Percentiles rank a stretch among this genome's conserved stretches.
Conservation (phyloP, 2,888 invertebrate species). For the Sesia apiformis region DNA sequence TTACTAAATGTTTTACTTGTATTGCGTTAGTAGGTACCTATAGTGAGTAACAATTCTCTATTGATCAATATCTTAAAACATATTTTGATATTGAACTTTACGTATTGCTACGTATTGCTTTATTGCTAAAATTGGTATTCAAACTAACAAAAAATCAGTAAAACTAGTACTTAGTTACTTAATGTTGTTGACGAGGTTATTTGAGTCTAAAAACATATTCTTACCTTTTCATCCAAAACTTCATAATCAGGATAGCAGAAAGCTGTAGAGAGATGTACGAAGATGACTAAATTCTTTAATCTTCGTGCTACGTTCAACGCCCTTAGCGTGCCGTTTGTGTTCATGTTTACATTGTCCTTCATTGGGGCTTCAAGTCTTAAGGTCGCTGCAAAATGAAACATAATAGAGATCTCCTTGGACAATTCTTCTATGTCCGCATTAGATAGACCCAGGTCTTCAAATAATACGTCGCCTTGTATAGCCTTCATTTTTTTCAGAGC, state of each 20-base stretch:
- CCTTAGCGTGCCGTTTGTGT: constrained; percentile 89
- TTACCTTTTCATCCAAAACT: constrained; percentile 53
- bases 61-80: no score
- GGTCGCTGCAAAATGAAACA: constrained; percentile 95
- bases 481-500: constrained; percentile 82
- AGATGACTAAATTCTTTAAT: constrained; percentile 82
- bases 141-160: no score
- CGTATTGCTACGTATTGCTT: no score
- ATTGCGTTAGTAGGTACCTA: no score
- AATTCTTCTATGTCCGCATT: constrained; percentile 74
- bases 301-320: constrained; percentile 83
- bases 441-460: constrained; percentile 76
- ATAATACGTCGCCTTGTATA: constrained; percentile 83
- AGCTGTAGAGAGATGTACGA: constrained; percentile 94
- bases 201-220: constrained; percentile 1
- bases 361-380: constrained; percentile 91
- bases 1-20: no score
- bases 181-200: no score
- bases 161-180: no score
- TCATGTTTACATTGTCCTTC: constrained; percentile 90
- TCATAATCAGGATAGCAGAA: constrained; percentile 94
- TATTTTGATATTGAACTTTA: no score
- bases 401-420: constrained; percentile 80
- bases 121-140: no score
- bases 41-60: no score